A percentile compares a stretch with the other conserved stretches of the same genome.
Evolutionary conservation across 2,888 invertebrate species (phyloP).

Genomic region (Lithosia quadra): DNA sequence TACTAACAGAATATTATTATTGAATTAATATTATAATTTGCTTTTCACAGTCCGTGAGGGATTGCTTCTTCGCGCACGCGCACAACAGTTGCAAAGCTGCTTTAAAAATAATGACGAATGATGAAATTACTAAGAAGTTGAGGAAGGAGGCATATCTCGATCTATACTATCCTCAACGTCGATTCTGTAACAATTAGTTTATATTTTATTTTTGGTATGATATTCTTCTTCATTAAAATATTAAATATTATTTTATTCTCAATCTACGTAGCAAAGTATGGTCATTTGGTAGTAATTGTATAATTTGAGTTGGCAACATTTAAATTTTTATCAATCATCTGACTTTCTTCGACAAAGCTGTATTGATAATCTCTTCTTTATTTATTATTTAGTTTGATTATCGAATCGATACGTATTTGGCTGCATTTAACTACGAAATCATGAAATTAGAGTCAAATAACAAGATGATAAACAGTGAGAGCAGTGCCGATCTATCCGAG

Average conservation of each 20-base stretch:
- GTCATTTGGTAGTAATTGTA: conserved; percentile 26
- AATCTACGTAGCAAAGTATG: no score
- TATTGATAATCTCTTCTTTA: conserved; percentile 41
- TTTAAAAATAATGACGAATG: conserved; percentile 81
- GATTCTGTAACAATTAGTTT: conserved; percentile 60
- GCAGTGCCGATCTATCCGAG: conserved; percentile 77
- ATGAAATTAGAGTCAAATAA: conserved; percentile 86
- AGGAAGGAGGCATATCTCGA: conserved; percentile 83
- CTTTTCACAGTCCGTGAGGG: conserved; percentile 75
- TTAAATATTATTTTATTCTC: no score
- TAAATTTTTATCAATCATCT: conserved; percentile 73
- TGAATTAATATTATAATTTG: neutral
- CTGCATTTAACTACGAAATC: conserved; percentile 48
- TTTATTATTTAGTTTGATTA: conserved; percentile 79
- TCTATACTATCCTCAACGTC: conserved; percentile 79
- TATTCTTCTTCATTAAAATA: conserved; percentile 12
- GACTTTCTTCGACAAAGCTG: conserved; percentile 59
- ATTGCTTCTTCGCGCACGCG: conserved; percentile 83
- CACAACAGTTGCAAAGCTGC: conserved; percentile 84
- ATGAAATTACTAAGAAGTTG: conserved; percentile 81
- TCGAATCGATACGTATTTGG: conserved; percentile 62
- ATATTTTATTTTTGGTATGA: conserved; percentile 38
- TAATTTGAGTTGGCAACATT: conserved; percentile 58
- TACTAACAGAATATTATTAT: neutral
- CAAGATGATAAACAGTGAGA: conserved; percentile 81